Evolutionary conservation across 92 coral and sea anemone genomes (phyloP).

Genomic region (Phenganax marumi): DNA sequence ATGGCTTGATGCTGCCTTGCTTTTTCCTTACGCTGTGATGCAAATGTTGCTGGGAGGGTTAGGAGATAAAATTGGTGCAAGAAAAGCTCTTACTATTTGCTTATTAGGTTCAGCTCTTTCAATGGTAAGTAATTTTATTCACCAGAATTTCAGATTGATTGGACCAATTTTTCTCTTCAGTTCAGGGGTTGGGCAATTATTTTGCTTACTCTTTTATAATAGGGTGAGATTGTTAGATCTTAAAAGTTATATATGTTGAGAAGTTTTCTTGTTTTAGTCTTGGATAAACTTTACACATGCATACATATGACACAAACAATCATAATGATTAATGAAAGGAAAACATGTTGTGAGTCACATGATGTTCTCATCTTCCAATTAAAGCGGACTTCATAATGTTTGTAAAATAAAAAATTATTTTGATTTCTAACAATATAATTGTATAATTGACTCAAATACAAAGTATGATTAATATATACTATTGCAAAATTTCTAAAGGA

Average conservation of each 20-base stretch:
- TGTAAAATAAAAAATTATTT: too few relatives aligned
- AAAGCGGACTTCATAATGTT: too few relatives aligned
- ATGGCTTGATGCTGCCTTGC: conserved; percentile 77
- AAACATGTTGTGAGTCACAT: too few relatives aligned
- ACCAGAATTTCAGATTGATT: not conserved
- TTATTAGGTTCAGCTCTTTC: conserved; percentile 85
- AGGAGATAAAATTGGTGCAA: conserved; percentile 95
- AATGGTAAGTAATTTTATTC: conserved; percentile 64
- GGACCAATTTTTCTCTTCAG: too few relatives aligned
- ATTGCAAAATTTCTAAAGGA: too few relatives aligned
- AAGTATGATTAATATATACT: too few relatives aligned
- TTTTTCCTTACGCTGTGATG: conserved; percentile 94
- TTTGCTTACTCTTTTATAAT: not conserved
- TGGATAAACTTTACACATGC: conserved; percentile 6
- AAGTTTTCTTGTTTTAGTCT: not conserved
- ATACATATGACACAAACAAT: not conserved
- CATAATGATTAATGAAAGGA: too few relatives aligned
- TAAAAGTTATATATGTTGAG: not conserved
- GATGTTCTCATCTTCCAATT: too few relatives aligned
- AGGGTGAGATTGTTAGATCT: not conserved
- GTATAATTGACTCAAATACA: too few relatives aligned
- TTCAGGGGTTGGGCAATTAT: too few relatives aligned
- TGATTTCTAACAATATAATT: too few relatives aligned
- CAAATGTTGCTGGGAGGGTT: conserved; percentile 91
- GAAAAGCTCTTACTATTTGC: conserved; percentile 77